Percentiles rank a stretch among this genome's conserved stretches.
phyloP scores from a whole-genome alignment of 2,797 vertebrate species.

The Coranthus polyacanthus region DNA sequence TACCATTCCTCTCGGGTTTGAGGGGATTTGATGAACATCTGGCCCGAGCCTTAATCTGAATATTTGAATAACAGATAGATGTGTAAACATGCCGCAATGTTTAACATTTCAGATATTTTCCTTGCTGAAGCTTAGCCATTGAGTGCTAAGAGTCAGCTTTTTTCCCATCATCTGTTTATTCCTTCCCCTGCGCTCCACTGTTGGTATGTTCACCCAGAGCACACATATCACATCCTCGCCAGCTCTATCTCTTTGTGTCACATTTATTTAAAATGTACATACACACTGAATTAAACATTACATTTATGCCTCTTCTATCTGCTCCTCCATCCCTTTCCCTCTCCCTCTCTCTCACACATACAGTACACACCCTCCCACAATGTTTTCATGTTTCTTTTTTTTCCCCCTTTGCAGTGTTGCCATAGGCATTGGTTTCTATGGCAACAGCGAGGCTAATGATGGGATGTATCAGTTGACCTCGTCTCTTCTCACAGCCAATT shows the following conservation, averaged over 20 bases:
- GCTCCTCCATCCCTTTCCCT: constrained; percentile 17
- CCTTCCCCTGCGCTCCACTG: constrained; percentile 41
- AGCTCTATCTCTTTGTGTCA: constrained; percentile 67
- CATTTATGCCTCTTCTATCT: constrained; percentile 60
- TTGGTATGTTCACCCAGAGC: constrained; percentile 52
- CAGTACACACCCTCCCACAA: constrained; percentile 41
- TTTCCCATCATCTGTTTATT: constrained; percentile 53
- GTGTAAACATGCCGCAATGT: constrained; percentile 67
- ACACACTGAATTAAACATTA: constrained; percentile 82
- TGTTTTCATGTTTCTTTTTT: constrained; percentile 54
- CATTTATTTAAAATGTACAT: constrained; percentile 79
- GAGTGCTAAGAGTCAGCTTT: constrained; percentile 35
- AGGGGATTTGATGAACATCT: constrained; percentile 84
- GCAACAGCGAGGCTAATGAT: constrained; percentile 96
- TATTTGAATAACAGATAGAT: constrained; percentile 80
- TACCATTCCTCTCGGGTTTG: constrained; percentile 80
- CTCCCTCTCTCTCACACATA: constrained; percentile 15
- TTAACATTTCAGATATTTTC: constrained; percentile 64
- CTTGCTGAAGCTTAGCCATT: constrained; percentile 38
- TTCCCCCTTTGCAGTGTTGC: constrained; percentile 85
- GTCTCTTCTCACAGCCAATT: constrained; percentile 93
- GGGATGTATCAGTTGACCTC: constrained; percentile 96
- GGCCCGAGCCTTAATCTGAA: constrained; percentile 80
- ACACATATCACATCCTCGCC: constrained; percentile 60
- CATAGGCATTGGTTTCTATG: constrained; percentile 97